Evolutionary conservation across 1,140 invertebrate genomes (phyloP), one percentile per base, ranked within the genome.

Genomic region (Varroa destructor): DNA sequence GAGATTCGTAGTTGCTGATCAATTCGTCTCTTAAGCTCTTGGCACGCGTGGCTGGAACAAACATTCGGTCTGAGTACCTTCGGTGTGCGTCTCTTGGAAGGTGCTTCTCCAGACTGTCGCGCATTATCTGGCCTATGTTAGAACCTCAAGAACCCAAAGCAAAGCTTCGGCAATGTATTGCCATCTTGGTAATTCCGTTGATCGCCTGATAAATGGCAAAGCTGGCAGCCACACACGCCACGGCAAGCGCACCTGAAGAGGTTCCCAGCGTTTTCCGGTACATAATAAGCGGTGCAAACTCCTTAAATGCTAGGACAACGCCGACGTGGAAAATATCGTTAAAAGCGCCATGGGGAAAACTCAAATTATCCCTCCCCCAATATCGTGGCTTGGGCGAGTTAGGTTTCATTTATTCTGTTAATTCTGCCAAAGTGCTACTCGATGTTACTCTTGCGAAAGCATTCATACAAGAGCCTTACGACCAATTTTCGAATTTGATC

Each of bases 311-410:
- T 73, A 77, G 77, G 14, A 78, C 77, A 6, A 81, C 80, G 56
- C 80, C 80, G 58, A 80, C 75, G 74, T 81, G 80, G 75, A 81
- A 81, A 72, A 81, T 80, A 61, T 80, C 80, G 10, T 81, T 71
- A 77, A 81, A 81, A 72, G 80, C 80, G 77, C 80, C 80, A 4
- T 80, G 80, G 37, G 80, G 40, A 37, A 67, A 67, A 8, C 61
- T 67, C 12, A 67, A 37, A 8, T 67, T 12, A 36, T 37, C 61
- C 8, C 8, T 46, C 12, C 40, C 61, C 61, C 61, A 67, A 46
- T 67, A 67, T 3, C 37, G 61, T 14, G 61, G 61, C 36, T 51
- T 51, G 8, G 8, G 46, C 46, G 8, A 5, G 46, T 8, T 51
- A 8, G 8, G 46, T 51, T 8, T 51, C 8, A 5, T 3, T 8